Evolutionary conservation across 2,888 invertebrate species (phyloP), one percentile per base, ranked within the genome.

Genomic region (Hololepta plana): DNA sequence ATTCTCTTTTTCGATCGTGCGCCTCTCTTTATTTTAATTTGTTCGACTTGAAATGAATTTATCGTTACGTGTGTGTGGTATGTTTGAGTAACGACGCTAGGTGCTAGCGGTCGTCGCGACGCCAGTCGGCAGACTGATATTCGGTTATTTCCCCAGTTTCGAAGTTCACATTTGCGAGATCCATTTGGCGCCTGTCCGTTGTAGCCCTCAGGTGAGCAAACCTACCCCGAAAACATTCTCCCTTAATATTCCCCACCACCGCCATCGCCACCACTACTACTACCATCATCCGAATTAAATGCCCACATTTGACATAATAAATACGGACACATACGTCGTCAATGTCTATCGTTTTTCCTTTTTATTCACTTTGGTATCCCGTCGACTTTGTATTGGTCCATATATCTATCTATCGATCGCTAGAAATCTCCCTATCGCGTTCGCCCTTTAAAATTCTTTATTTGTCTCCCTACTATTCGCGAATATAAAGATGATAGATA

Each of bases 111-210:
- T 38, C 42, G 44, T 37, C 46, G 40, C 43, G 51, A 49, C 51
- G 45, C 46, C 48, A 35, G 41, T 38, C 46, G 52, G 51, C 55
- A 49, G 43, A 62, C 53, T 51, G 48, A 44, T 51, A 41, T 35
- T 37, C 35, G 35, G 34, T 34, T 39, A 35, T 33, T 31, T 32
- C 35, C 39, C 39, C 39, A 40, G 41, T 42, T 39, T 38, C 40
- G 40, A 36, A 35, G 40, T 40, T 42, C 20, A 24, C 25, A 27
- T 42, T 40, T 40, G 31, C 37, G 37, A 35, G 38, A 36, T 37
- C 38, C 38, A 40, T 33, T 35, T 36, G 41, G 46, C 47, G 47
- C 47, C 44, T 47, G 47, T 43, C 48, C 46, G 41, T 46, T 47
- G 37, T 35, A 37, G 38, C 43, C 44, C 42, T 43, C 40, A 44